Conservation (phyloP, 2,888 invertebrate genomes). For the Andrena haemorrhoa region DNA sequence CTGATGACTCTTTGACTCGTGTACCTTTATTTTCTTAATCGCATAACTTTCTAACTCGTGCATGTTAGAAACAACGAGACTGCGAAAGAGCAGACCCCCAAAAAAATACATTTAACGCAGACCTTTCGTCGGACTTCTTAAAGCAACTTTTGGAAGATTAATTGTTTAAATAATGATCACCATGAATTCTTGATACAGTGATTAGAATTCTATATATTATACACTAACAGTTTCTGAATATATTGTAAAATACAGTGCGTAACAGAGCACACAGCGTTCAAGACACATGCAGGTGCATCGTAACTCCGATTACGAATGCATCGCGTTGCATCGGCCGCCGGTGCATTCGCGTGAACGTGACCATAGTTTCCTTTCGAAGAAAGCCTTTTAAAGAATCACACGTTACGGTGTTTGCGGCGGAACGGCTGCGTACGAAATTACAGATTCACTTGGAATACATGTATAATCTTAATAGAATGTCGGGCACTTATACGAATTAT, state of each 20-base stretch:
- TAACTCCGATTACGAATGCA: slow-evolving; percentile 2
- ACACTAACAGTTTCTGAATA: not conserved
- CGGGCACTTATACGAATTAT: no score
- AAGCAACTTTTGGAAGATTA: no score
- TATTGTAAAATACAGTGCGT: not conserved
- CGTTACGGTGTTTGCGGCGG: not conserved
- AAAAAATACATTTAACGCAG: not conserved
- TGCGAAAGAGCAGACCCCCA: not conserved
- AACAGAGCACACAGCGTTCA: not conserved
- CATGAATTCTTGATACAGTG: no score
- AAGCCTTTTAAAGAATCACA: slow-evolving; percentile 1
- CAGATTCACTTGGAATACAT: not conserved
- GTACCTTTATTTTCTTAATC: not conserved
- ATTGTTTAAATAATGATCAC: no score
- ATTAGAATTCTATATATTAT: no score
- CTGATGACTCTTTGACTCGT: not conserved
- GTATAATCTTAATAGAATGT: no score
- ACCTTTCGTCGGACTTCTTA: no score
- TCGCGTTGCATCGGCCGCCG: not conserved
- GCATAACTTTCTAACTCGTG: slow-evolving; percentile 29
- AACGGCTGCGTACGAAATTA: not conserved
- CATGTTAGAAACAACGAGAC: not conserved
- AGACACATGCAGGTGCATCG: not conserved
- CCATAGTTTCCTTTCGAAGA: not conserved
- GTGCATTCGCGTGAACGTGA: slow-evolving; percentile 13